phyloP scores from a whole-genome alignment of 2,888 invertebrate genomes.

The Hoplodrina ambigua region DNA sequence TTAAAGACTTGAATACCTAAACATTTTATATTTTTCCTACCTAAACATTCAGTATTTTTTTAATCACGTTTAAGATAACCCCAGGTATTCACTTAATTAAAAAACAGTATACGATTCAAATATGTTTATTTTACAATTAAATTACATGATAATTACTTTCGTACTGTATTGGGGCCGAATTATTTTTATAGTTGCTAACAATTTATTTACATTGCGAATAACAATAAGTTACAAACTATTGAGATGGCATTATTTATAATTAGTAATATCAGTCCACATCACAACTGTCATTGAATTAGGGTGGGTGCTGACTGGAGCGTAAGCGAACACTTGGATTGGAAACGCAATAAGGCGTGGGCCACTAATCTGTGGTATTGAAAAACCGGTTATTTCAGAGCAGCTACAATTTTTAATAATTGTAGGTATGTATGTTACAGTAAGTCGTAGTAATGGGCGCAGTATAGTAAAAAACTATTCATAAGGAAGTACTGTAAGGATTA shows the following conservation, averaged over 20 bases:
- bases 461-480: not conserved
- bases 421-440: not conserved
- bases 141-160: conserved; percentile 70
- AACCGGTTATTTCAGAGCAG: not conserved
- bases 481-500: not conserved
- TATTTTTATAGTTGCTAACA: conserved; percentile 49
- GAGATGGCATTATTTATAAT: conserved; percentile 81
- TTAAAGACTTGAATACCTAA: not conserved
- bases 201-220: conserved; percentile 73
- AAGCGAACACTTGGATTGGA: not conserved
- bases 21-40: not conserved
- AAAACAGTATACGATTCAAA: conserved; percentile 60
- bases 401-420: conserved; percentile 3
- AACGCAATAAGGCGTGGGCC: not conserved
- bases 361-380: not conserved
- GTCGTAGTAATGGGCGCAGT: not conserved
- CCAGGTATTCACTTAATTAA: conserved; percentile 2
- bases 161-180: conserved; percentile 76
- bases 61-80: conserved; percentile 15
- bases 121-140: conserved; percentile 77
- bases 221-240: conserved; percentile 70
- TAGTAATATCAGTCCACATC: conserved; percentile 86
- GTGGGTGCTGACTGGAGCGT: conserved; percentile 6
- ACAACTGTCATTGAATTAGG: conserved; percentile 73
- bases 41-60: not conserved